A percentile compares a stretch with the other conserved stretches of the same genome.
These are phyloP conservation scores for Cygnus atratus DNA, from an alignment of 2,113 vertebrate genomes.

Conservation along the genomic window DNA sequence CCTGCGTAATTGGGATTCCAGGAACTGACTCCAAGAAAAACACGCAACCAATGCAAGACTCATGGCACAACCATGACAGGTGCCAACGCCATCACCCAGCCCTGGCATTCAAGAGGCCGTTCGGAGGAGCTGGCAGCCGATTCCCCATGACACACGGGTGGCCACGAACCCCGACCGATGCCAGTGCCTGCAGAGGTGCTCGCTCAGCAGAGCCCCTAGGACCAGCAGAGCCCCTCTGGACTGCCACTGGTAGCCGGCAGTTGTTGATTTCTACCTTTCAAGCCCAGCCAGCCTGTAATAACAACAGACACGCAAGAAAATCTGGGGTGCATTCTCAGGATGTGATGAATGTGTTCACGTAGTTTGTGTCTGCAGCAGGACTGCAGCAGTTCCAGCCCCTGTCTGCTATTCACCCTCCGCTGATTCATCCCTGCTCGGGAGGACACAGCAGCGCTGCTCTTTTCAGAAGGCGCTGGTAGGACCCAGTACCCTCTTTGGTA, in stretches of 20 bases:
- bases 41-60: slow-evolving; percentile 31
- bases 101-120: background rate
- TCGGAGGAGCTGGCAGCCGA: background rate
- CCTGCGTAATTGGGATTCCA: slow-evolving; percentile 66
- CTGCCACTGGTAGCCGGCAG: background rate
- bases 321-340: slow-evolving; percentile 8
- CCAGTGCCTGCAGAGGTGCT: background rate
- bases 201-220: background rate
- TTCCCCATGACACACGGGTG: fast-evolving
- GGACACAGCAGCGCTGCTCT: background rate
- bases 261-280: background rate
- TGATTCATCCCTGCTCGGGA: slow-evolving; percentile 40
- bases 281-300: slow-evolving; percentile 10
- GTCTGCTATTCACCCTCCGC: slow-evolving; percentile 21
- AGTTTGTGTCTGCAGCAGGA: slow-evolving; percentile 9
- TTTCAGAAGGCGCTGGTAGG: background rate
- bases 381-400: background rate
- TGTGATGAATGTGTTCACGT: slow-evolving; percentile 12
- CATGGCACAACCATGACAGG: slow-evolving; percentile 10
- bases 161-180: fast-evolving
- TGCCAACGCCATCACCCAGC: background rate
- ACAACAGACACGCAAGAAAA: background rate
- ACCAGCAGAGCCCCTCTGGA: background rate
- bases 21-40: slow-evolving; percentile 64
- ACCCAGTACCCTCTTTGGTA: background rate